These are phyloP conservation scores for Belgica antarctica DNA, from an alignment of 2,888 invertebrate genomes.

Conservation along the genomic window DNA sequence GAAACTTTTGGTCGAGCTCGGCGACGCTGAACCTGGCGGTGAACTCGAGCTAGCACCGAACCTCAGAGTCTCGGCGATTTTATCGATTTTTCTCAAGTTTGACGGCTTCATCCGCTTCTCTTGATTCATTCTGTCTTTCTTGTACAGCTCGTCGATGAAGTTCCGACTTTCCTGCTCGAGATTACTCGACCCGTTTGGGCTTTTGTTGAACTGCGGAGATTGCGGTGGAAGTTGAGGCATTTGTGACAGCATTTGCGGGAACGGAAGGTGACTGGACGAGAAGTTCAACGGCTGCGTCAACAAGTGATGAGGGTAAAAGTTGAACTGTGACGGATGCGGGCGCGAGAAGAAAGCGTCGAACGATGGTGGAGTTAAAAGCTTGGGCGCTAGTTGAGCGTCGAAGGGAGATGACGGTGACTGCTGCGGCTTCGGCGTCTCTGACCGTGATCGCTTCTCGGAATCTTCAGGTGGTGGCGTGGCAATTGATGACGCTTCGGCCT, in stretches of 20 bases:
- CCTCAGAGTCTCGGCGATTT: constrained; percentile 54
- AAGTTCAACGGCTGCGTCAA: constrained; percentile 54
- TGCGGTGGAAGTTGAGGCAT: constrained; percentile 11
- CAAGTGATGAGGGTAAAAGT: constrained; percentile 53
- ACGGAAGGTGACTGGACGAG: constrained; percentile 46
- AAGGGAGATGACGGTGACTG: constrained; percentile 42
- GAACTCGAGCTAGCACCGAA: constrained; percentile 44
- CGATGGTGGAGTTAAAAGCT: constrained; percentile 48
- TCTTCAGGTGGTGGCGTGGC: constrained; percentile 43
- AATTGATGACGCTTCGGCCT: constrained; percentile 43
- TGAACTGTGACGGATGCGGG: constrained; percentile 51
- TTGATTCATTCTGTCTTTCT: constrained; percentile 34
- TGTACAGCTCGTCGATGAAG: constrained; percentile 40
- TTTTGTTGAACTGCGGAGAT: constrained; percentile 22
- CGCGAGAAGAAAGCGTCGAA: constrained; percentile 52
- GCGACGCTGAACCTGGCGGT: constrained; percentile 34
- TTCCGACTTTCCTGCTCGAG: neutral
- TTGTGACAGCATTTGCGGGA: constrained; percentile 37
- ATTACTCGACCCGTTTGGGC: neutral
- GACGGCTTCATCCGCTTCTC: constrained; percentile 44
- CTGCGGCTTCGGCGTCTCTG: constrained; percentile 46
- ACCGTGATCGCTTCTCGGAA: constrained; percentile 46
- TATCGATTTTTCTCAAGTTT: constrained; percentile 55
- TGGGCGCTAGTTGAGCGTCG: constrained; percentile 34
- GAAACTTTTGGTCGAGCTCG: constrained; percentile 34